These are phyloP conservation scores for Chondrilla cf. caribensis DNA, from an alignment of 37 sponge, comb jelly and placozoan species.

Conservation along the genomic window DNA sequence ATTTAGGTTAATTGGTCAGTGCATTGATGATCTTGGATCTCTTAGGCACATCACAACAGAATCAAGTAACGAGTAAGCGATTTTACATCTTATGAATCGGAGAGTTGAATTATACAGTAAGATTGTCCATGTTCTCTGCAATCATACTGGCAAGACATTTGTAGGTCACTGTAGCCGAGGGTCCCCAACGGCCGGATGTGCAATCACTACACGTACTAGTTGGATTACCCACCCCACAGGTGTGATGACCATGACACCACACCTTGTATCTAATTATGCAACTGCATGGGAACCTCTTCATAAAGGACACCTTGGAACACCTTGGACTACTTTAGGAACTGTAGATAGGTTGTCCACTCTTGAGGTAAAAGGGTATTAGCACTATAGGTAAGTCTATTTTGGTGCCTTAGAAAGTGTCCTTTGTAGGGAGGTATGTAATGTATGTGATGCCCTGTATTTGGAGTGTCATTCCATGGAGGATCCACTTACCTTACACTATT, in stretches of 20 bases:
- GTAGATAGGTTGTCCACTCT: too few species aligned
- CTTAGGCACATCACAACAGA: background rate
- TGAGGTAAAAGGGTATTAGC: too few species aligned
- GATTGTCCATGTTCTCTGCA: background rate
- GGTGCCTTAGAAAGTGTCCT: too few species aligned
- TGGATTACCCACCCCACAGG: background rate
- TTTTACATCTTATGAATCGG: background rate
- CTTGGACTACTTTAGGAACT: too few species aligned
- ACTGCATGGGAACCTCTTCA: background rate
- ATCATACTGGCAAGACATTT: background rate
- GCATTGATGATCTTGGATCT: background rate
- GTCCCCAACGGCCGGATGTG: background rate
- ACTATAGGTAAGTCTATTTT: too few species aligned
- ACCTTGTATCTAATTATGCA: background rate
- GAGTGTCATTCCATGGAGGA: too few species aligned
- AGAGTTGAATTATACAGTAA: too few species aligned
- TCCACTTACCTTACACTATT: too few species aligned
- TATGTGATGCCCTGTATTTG: too few species aligned
- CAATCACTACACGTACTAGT: background rate
- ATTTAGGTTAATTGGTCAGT: background rate
- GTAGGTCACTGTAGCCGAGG: background rate
- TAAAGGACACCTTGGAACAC: too few species aligned
- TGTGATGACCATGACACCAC: background rate
- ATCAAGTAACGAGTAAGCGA: background rate
- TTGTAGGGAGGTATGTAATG: too few species aligned